A percentile compares a stretch with the other conserved stretches of the same genome.
Evolutionary conservation across 2,113 vertebrate genomes (phyloP).

Genomic region (Vombatus ursinus): DNA sequence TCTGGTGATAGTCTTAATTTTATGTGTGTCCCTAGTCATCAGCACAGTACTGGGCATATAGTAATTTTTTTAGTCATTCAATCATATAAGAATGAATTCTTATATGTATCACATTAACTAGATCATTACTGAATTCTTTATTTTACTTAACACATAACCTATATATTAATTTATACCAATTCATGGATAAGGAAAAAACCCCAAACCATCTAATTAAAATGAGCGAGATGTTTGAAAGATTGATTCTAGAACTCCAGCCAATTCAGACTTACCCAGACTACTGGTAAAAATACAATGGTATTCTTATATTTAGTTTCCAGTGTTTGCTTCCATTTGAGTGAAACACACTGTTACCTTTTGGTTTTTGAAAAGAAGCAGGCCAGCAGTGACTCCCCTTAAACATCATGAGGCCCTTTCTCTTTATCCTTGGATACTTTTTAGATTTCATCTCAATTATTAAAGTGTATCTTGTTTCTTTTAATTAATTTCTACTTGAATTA

Average conservation of each 20-base stretch:
- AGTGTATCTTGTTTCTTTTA: not conserved
- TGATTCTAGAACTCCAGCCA: not conserved
- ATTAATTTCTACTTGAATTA: too few relatives aligned
- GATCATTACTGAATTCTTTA: not conserved
- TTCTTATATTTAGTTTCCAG: not conserved
- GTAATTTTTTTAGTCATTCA: not conserved
- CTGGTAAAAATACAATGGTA: not conserved
- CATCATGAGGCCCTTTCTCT: not conserved
- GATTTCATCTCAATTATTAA: not conserved
- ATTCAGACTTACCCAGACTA: not conserved
- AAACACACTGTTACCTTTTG: not conserved
- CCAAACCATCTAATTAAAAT: not conserved
- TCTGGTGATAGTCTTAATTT: not conserved
- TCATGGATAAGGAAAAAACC: not conserved
- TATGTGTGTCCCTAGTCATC: not conserved
- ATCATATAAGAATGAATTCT: not conserved
- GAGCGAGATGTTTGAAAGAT: not conserved
- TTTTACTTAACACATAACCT: not conserved
- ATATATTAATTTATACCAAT: not conserved
- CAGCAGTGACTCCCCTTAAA: not conserved
- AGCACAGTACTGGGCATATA: not conserved
- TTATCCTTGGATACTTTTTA: not conserved
- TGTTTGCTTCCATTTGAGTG: not conserved
- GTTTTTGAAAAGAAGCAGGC: not conserved
- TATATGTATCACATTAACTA: not conserved